phyloP scores from a whole-genome alignment of 2,888 invertebrate genomes.

The Hetaerina titia region DNA sequence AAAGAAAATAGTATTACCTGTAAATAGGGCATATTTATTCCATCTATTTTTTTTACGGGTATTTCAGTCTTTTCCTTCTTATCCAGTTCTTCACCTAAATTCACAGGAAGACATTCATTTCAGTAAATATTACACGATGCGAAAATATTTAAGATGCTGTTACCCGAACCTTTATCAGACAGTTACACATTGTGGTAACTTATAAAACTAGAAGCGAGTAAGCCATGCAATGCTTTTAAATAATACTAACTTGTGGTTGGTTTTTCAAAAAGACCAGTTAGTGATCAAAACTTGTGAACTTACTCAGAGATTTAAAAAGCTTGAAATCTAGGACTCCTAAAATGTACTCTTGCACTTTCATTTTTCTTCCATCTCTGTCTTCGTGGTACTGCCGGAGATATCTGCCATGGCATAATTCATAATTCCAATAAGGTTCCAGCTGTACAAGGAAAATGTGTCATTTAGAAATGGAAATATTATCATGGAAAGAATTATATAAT shows the following conservation, averaged over 20 bases:
- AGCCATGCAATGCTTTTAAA: background rate
- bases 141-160: background rate
- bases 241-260: background rate
- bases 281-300: constrained; percentile 68
- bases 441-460: constrained; percentile 71
- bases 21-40: constrained; percentile 91
- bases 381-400: constrained; percentile 97
- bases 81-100: constrained; percentile 76
- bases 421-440: constrained; percentile 96
- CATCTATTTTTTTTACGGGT: constrained; percentile 88
- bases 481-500: too few species aligned
- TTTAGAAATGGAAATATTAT: background rate
- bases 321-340: constrained; percentile 88
- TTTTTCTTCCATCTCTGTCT: constrained; percentile 92
- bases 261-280: background rate
- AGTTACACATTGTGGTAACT: background rate
- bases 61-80: constrained; percentile 72
- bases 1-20: constrained; percentile 80
- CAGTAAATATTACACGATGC: background rate
- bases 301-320: constrained; percentile 80
- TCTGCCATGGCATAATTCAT: constrained; percentile 96
- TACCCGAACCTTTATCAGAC: background rate
- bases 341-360: constrained; percentile 91
- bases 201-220: background rate
- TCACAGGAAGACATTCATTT: background rate